Evolutionary conservation across 2,113 vertebrate genomes (phyloP).

Genomic region (Gadus macrocephalus): DNA sequence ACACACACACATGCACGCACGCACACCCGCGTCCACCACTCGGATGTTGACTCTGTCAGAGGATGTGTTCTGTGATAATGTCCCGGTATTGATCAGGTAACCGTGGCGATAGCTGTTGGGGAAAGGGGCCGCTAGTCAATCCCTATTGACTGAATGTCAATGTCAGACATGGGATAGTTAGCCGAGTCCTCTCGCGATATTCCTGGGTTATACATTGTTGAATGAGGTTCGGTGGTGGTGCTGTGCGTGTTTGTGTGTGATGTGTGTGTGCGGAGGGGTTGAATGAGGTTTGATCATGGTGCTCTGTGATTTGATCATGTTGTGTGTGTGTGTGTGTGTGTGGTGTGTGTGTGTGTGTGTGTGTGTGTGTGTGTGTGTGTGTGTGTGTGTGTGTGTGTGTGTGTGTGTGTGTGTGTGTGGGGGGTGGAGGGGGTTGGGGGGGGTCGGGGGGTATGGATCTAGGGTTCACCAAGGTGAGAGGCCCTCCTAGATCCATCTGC

Average conservation of each 20-base stretch:
- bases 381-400: no score
- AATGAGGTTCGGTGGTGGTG: no score
- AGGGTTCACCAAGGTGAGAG: slow-evolving; percentile 68
- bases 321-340: no score
- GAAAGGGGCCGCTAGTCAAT: slow-evolving; percentile 61
- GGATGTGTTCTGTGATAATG: slow-evolving; percentile 68
- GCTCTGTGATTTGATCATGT: background rate
- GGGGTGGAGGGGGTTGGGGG: background rate
- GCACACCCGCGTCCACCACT: slow-evolving; percentile 20
- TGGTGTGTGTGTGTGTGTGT: background rate
- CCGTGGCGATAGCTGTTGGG: slow-evolving; percentile 58
- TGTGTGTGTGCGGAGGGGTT: background rate
- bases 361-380: background rate
- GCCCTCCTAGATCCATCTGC: slow-evolving; percentile 67
- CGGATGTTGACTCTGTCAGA: slow-evolving; percentile 65
- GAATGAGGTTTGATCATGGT: no score
- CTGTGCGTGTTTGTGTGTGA: no score
- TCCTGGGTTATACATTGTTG: no score
- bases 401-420: background rate
- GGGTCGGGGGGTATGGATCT: slow-evolving; percentile 31
- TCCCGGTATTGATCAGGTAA: slow-evolving; percentile 67
- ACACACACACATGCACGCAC: slow-evolving; percentile 11
- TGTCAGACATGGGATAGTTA: slow-evolving; percentile 27
- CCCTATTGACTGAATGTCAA: slow-evolving; percentile 41
- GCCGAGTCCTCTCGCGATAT: slow-evolving; percentile 15